Evolutionary conservation across 2,797 vertebrate species (phyloP).

Genomic region (Crocodylus rhombifer): DNA sequence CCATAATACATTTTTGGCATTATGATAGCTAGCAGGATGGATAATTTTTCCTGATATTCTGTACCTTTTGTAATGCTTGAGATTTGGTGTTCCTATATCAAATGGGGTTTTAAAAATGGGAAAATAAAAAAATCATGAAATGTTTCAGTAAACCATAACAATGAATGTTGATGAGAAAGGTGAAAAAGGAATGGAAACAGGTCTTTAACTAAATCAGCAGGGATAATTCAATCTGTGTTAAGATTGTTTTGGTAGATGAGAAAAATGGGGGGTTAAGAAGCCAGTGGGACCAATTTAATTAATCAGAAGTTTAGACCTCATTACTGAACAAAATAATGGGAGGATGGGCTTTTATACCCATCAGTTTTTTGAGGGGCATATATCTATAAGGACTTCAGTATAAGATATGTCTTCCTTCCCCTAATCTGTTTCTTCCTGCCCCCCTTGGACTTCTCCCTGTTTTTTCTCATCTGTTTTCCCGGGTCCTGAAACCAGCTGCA

Average conservation of each 20-base stretch:
- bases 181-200: neutral
- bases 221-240: neutral
- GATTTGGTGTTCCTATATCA: neutral
- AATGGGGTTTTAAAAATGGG: neutral
- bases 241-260: neutral
- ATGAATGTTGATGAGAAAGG: neutral
- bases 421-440: fast-evolving
- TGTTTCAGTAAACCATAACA: neutral
- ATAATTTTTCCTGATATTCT: neutral
- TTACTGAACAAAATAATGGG: neutral
- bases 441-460: neutral
- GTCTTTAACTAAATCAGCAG: neutral
- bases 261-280: neutral
- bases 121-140: neutral
- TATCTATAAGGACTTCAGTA: no score
- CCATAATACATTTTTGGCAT: fast-evolving
- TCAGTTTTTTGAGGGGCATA: no score
- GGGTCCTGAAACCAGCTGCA: neutral
- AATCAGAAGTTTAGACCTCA: neutral
- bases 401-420: neutral
- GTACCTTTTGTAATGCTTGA: neutral
- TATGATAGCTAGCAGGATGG: fast-evolving
- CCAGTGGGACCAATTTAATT: fast-evolving
- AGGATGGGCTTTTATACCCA: neutral
- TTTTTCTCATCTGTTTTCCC: neutral